Conservation (phyloP, 2,888 invertebrate species). For the Graphium colonna region DNA sequence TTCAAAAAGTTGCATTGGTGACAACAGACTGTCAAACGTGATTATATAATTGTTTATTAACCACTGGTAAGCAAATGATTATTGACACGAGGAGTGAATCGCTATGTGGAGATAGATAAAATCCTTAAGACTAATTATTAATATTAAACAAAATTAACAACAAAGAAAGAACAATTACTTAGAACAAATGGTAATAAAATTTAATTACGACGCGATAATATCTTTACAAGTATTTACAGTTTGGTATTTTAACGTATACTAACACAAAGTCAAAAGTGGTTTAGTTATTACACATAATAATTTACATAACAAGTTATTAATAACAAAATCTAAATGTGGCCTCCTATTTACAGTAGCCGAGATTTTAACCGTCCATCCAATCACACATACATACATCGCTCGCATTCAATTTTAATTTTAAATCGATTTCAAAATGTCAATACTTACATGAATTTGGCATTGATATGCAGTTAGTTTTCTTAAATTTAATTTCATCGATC, state of each 20-base stretch:
- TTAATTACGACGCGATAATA: constrained; percentile 74
- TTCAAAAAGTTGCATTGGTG: neutral
- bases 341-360: constrained; percentile 57
- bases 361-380: constrained; percentile 36
- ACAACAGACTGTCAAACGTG: neutral
- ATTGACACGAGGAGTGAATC: constrained; percentile 42
- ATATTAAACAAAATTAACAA: constrained; percentile 75
- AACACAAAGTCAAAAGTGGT: constrained; percentile 65
- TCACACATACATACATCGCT: constrained; percentile 30
- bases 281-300: constrained; percentile 62
- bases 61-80: constrained; percentile 39
- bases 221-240: constrained; percentile 79
- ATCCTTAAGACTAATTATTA: constrained; percentile 46
- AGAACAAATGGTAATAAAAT: constrained; percentile 78
- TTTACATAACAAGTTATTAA: constrained; percentile 66
- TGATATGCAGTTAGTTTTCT: constrained; percentile 68
- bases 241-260: constrained; percentile 78
- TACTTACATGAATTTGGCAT: constrained; percentile 63
- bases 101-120: constrained; percentile 36
- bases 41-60: constrained; percentile 16
- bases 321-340: constrained; percentile 58
- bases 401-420: constrained; percentile 20
- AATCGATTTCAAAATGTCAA: constrained; percentile 43
- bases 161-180: constrained; percentile 76
- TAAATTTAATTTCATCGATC: constrained; percentile 44